Evolutionary conservation across 1,140 invertebrate species (phyloP).

Genomic region (Drosophila nigrodunni): DNA sequence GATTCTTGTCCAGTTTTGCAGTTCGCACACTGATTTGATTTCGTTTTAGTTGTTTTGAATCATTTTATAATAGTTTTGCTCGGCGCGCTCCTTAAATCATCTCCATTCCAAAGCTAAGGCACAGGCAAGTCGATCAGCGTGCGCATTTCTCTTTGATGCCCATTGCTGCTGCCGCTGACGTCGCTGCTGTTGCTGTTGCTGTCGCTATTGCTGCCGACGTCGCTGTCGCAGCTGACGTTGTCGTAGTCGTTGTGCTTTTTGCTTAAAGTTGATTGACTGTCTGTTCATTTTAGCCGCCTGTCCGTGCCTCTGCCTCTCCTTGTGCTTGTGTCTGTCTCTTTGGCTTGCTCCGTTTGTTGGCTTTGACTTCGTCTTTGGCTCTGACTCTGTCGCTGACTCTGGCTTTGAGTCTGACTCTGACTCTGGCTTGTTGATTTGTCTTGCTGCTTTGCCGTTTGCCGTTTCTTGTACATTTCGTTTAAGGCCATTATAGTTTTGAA

Average conservation of each 20-base stretch:
- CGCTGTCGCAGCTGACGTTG: constrained; percentile 15
- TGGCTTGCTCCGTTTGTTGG: constrained; percentile 71
- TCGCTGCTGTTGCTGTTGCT: constrained; percentile 4
- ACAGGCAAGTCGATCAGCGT: constrained; percentile 33
- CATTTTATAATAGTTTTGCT: constrained; percentile 80
- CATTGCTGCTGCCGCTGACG: neutral
- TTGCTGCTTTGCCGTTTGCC: constrained; percentile 47
- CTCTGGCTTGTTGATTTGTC: constrained; percentile 53
- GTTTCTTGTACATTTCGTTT: constrained; percentile 78
- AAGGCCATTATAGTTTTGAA: constrained; percentile 82
- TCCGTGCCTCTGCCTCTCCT: constrained; percentile 38
- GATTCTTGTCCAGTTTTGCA: constrained; percentile 55
- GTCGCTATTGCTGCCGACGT: constrained; percentile 26
- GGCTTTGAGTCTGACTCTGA: constrained; percentile 26
- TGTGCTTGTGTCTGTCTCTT: too few relatives aligned
- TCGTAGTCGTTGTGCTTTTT: constrained; percentile 60
- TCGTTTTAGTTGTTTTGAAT: constrained; percentile 68
- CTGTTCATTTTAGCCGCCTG: constrained; percentile 79
- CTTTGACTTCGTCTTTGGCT: constrained; percentile 50
- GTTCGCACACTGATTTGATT: constrained; percentile 77
- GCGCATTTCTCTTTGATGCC: constrained; percentile 75
- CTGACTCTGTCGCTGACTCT: constrained; percentile 19
- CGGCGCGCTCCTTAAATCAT: constrained; percentile 77
- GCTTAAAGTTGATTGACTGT: constrained; percentile 81
- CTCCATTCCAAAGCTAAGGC: constrained; percentile 28